Percentiles rank a stretch among this genome's conserved stretches.
phyloP scores from a whole-genome alignment of 2,797 vertebrate species.

The Sebastes umbrosus region DNA sequence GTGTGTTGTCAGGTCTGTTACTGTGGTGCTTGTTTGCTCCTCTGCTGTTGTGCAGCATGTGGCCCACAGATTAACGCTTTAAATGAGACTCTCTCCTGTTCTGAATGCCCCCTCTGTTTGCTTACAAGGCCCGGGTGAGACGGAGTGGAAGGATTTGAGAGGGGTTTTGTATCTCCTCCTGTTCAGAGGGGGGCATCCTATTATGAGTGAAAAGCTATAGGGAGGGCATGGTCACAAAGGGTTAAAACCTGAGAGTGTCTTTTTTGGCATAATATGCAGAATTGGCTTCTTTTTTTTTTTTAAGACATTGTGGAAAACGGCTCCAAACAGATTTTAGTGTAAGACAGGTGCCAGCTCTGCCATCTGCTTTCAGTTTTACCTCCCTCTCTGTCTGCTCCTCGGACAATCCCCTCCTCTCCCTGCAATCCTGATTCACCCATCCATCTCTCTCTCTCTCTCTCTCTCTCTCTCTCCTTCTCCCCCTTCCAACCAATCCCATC shows the following conservation, averaged over 20 bases:
- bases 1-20: slow-evolving; percentile 35
- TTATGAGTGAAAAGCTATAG: slow-evolving; percentile 63
- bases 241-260: slow-evolving; percentile 81
- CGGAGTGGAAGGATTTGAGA: slow-evolving; percentile 69
- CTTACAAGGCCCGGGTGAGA: slow-evolving; percentile 74
- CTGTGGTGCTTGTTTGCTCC: slow-evolving; percentile 45
- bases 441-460: slow-evolving; percentile 34
- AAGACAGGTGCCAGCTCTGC: slow-evolving; percentile 84
- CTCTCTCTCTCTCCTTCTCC: not conserved
- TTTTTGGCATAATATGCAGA: slow-evolving; percentile 75
- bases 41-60: slow-evolving; percentile 73
- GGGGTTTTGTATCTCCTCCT: slow-evolving; percentile 67
- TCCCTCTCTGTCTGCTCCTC: slow-evolving; percentile 73
- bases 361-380: slow-evolving; percentile 86
- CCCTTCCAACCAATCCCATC: slow-evolving; percentile 56
- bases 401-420: slow-evolving; percentile 43
- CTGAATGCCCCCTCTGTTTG: slow-evolving; percentile 78
- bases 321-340: slow-evolving; percentile 85
- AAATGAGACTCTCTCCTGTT: slow-evolving; percentile 75
- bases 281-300: slow-evolving; percentile 46
- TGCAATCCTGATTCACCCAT: slow-evolving; percentile 51
- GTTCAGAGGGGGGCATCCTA: slow-evolving; percentile 59
- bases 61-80: slow-evolving; percentile 76
- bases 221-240: slow-evolving; percentile 73
- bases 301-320: slow-evolving; percentile 85